These are phyloP conservation scores for Caiman crocodilus DNA, from an alignment of 2,797 vertebrate genomes.

Conservation along the genomic window DNA sequence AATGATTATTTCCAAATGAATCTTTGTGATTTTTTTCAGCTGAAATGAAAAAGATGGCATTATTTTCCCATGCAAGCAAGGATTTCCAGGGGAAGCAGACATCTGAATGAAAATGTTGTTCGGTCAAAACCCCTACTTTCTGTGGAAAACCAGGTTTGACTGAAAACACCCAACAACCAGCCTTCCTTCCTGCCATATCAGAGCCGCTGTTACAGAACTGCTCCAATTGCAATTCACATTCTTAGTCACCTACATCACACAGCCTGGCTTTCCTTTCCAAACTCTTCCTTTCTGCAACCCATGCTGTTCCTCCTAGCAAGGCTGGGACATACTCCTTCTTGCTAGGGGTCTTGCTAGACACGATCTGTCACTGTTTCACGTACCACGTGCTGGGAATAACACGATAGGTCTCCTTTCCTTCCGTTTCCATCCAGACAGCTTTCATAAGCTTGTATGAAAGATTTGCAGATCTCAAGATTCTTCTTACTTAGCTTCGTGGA, in stretches of 20 bases:
- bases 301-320: too few species aligned
- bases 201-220: background rate
- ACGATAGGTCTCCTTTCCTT: too few species aligned
- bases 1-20: background rate
- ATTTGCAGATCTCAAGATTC: background rate
- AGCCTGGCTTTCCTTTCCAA: background rate
- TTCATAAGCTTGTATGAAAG: background rate
- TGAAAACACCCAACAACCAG: background rate
- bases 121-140: background rate
- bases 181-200: background rate
- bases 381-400: too few species aligned
- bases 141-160: background rate
- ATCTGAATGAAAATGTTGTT: background rate
- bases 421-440: background rate
- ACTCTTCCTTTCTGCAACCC: background rate
- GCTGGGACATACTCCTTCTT: too few species aligned
- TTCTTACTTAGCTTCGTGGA: background rate
- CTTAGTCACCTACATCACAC: background rate
- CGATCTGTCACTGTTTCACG: too few species aligned
- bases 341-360: too few species aligned
- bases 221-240: rapidly evolving
- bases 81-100: background rate
- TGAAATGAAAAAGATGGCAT: background rate
- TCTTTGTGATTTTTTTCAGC: background rate
- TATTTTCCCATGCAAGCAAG: too few species aligned